Conservation (phyloP, 2,113 vertebrate genomes). For the Vidua macroura region DNA sequence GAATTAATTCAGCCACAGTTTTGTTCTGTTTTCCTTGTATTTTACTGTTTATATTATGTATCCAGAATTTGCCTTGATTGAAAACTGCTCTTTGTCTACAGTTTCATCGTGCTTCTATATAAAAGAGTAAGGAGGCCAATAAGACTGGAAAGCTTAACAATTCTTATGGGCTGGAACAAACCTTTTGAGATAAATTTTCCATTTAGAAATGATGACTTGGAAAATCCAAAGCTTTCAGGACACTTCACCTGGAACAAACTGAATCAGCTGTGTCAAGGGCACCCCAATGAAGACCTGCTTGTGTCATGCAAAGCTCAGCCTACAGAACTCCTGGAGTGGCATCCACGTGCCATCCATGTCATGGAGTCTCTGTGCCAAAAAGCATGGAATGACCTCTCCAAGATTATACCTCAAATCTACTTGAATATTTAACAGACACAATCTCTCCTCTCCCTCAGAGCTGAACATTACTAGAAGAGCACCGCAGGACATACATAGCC, state of each 20-base stretch:
- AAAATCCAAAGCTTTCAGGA: background rate
- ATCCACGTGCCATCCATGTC: accelerated
- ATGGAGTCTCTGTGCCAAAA: background rate
- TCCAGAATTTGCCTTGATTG: background rate
- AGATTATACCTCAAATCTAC: background rate
- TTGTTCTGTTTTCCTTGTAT: background rate
- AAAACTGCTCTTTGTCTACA: background rate
- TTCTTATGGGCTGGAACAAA: background rate
- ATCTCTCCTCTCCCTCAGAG: background rate
- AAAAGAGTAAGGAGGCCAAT: background rate
- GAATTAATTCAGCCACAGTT: background rate
- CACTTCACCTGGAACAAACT: background rate
- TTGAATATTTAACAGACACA: background rate
- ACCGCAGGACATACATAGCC: background rate
- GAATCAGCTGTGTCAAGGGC: background rate
- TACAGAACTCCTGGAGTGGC: background rate
- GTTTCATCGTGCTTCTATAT: background rate
- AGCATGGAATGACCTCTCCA: background rate
- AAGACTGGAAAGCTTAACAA: background rate
- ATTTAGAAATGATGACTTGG: background rate
- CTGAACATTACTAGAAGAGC: background rate
- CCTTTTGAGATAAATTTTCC: background rate
- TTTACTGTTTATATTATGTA: background rate
- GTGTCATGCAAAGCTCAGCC: background rate
- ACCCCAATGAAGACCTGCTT: background rate